Evolutionary conservation across 2,888 invertebrate species (phyloP).

Genomic region (Calliopum simillimum): DNA sequence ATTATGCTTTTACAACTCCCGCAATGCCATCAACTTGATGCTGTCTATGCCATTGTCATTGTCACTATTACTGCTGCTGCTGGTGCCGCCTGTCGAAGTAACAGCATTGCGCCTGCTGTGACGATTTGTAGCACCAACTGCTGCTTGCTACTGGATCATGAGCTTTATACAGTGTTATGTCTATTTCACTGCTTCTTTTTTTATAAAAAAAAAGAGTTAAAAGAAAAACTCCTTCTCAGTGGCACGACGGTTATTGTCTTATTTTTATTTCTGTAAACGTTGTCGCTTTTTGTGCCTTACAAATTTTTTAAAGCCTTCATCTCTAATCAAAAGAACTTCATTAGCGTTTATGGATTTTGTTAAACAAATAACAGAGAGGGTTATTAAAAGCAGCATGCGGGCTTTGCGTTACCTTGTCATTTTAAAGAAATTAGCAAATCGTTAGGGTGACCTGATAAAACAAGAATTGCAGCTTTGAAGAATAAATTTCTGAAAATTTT

Average conservation of each 20-base stretch:
- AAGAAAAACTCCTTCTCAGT: too few species aligned
- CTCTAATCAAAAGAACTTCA: slow-evolving; percentile 44
- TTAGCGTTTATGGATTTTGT: slow-evolving; percentile 27
- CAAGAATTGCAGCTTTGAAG: background rate
- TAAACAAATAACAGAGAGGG: slow-evolving; percentile 26
- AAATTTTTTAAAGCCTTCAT: too few species aligned
- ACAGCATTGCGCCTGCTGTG: slow-evolving; percentile 14
- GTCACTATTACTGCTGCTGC: background rate
- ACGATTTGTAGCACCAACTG: slow-evolving; percentile 14
- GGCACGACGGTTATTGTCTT: too few species aligned
- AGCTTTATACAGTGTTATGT: too few species aligned
- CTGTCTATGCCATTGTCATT: too few species aligned
- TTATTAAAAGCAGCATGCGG: slow-evolving; percentile 1
- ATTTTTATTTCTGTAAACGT: background rate
- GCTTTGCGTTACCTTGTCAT: too few species aligned
- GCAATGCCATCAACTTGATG: too few species aligned
- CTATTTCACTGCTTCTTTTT: too few species aligned
- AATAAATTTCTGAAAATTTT: too few species aligned
- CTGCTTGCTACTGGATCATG: background rate
- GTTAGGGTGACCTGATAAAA: background rate
- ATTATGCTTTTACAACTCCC: too few species aligned
- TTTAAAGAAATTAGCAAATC: background rate
- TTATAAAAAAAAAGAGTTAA: too few species aligned
- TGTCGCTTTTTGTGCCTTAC: too few species aligned
- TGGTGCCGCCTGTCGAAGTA: slow-evolving; percentile 13